Base-by-base conservation (phyloP, 2,113 vertebrate genomes). In the Vireo altiloquus region DNA sequence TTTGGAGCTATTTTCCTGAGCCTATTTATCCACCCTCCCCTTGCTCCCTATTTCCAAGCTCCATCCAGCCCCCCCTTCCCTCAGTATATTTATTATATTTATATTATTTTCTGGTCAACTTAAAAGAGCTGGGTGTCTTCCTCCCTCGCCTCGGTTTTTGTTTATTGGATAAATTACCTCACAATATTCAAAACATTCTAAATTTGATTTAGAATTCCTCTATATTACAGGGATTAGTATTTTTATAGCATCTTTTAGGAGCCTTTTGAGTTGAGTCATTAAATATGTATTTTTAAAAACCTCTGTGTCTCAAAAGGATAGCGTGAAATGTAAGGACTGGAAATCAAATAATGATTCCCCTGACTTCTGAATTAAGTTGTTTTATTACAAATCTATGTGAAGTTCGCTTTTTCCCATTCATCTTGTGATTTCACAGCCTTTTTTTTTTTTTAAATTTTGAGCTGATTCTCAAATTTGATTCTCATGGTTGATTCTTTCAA, bases 231-330 rank as follows among this genome's bases (percentile, higher is more conserved):
- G 11, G n/a, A 31, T 60, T 82, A 8, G 3, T 24, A 8, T 85
- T 89, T 96, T 94, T 91, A 91, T 61, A 82, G 85, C 82, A 42
- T 66, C 91, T 90, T 92, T 92, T 77, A 92, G 79, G 82, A 91
- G 63, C 70, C 71, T 74, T 91, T 95, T 46, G 78, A 56, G 69
- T 87, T 23, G 77, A 94, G 66, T 90, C 85, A 83, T 95, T 85
- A 91, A 89, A 79, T 79, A 82, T 25, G 4, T 95, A 87, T 93
- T 91, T 91, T 92, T 92, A 95, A 92, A 88, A 90, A 76, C 30
- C 35, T 84, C 50, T 57, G 47, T 50, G 15, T 79, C 49, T 82
- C 89, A 78, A 94, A 95, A 92, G 74, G 77, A 59, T 64, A 70
- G 52, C 14, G 35, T 80, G 88, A 91, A 94, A 84, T 66, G 77